A percentile compares a stretch with the other conserved stretches of the same genome.
Evolutionary conservation across 2,113 vertebrate genomes (phyloP).

Genomic region (Ictidomys tridecemlineatus): DNA sequence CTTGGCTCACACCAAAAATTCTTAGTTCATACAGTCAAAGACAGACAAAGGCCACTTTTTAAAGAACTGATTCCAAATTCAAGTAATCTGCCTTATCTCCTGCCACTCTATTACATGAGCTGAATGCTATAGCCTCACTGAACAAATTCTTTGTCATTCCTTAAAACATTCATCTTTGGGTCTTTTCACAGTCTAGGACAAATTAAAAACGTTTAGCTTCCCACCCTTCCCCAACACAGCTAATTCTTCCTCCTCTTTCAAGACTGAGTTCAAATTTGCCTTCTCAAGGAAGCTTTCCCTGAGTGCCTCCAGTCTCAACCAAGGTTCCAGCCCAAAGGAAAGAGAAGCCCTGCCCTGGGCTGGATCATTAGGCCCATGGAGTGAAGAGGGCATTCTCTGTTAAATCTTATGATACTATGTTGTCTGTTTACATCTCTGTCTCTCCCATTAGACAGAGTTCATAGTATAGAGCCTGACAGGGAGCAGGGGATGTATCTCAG

Average conservation of each 20-base stretch:
- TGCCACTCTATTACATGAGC: background rate
- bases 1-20: background rate
- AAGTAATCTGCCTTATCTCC: slow-evolving; percentile 13
- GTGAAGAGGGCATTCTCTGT: background rate
- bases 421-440: background rate
- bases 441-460: background rate
- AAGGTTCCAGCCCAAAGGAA: background rate
- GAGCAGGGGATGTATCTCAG: too few relatives aligned
- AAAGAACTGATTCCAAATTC: background rate
- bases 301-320: background rate
- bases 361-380: background rate
- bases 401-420: background rate
- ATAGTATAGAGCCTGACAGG: background rate
- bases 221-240: background rate
- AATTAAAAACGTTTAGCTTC: background rate
- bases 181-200: background rate
- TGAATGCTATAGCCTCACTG: background rate
- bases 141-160: background rate
- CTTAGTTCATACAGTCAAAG: background rate
- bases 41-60: background rate
- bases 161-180: background rate
- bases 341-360: background rate
- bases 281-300: slow-evolving; percentile 24
- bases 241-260: background rate
- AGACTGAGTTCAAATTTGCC: slow-evolving; percentile 2